Evolutionary conservation across 2,797 vertebrate species (phyloP), one percentile per base, ranked within the genome.

Genomic region (Poecilia velifera): DNA sequence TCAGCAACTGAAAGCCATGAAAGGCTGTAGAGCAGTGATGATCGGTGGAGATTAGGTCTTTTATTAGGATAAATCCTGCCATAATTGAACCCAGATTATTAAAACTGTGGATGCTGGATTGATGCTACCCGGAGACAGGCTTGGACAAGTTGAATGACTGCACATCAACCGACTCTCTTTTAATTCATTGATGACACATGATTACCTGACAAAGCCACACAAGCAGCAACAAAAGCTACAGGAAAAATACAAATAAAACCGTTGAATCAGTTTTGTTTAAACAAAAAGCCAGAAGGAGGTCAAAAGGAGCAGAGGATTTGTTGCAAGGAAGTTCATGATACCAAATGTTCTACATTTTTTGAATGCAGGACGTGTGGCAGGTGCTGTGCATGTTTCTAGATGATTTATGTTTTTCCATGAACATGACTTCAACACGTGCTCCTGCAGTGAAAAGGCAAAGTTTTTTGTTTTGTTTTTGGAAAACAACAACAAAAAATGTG

Each of bases 71-170:
- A 82, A 47, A 31, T 28, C 78, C 71, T 83, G 82, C 86, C 62
- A 1, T 16, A 85, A 87, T 74, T 16, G 71, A 25, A 1, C 0
- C 0, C 0, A 66, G 13, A 78, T 20, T 59, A 70, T 62, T 82
- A 3, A 55, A 59, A 47, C n/a, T 20, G 31, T 34, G 47, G 6
- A 1, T 45, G 28, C 8, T 22, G 39, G 43, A 68, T 64, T 59
- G 70, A 5, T 49, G 75, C 39, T 36, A 3, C 0, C 0, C 39
- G 20, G 9, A 8, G 9, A 78, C 92, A 88, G 49, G 92, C 39
- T 45, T 22, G 0, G 1, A 84, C 93, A 88, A 8, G 92, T 87
- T 87, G 83, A 82, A 86, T 81, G 39, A 51, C 31, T 31, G 4
- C 1, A 39, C 7, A 76, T 78, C 71, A 9, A 74, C 18, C 0